Evolutionary conservation across 2,888 invertebrate species (phyloP).

Genomic region (Amorpha juglandis): DNA sequence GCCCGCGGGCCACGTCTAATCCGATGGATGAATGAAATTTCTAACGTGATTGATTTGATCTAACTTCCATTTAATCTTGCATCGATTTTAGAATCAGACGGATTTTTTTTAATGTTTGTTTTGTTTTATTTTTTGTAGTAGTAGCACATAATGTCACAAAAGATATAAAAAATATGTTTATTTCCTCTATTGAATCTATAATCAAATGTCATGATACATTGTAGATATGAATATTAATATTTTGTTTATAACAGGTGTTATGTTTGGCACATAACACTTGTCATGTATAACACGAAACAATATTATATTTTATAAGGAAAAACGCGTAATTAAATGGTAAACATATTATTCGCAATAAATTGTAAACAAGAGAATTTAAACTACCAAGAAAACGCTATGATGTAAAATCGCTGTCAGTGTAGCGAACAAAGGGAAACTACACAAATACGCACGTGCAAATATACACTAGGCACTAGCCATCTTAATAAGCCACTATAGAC

Average conservation of each 20-base stretch:
- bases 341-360: too few relatives aligned
- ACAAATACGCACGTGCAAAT: slow-evolving; percentile 27
- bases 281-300: too few relatives aligned
- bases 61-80: neutral
- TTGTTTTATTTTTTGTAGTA: neutral
- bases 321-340: too few relatives aligned
- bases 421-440: slow-evolving; percentile 15
- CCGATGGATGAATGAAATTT: slow-evolving; percentile 18
- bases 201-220: neutral
- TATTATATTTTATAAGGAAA: too few relatives aligned
- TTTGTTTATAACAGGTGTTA: too few relatives aligned
- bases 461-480: slow-evolving; percentile 41
- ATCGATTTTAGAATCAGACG: neutral
- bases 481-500: slow-evolving; percentile 77
- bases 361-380: slow-evolving; percentile 13
- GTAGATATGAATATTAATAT: neutral
- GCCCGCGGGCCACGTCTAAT: slow-evolving; percentile 14
- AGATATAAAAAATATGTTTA: neutral
- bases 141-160: too few relatives aligned
- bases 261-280: too few relatives aligned
- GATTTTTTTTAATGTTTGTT: neutral
- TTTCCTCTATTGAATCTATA: neutral
- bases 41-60: slow-evolving; percentile 8
- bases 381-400: slow-evolving; percentile 5
- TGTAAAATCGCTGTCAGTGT: slow-evolving; percentile 1